These are phyloP conservation scores for Microcaecilia unicolor DNA, from an alignment of 2,797 vertebrate genomes.

Conservation along the genomic window DNA sequence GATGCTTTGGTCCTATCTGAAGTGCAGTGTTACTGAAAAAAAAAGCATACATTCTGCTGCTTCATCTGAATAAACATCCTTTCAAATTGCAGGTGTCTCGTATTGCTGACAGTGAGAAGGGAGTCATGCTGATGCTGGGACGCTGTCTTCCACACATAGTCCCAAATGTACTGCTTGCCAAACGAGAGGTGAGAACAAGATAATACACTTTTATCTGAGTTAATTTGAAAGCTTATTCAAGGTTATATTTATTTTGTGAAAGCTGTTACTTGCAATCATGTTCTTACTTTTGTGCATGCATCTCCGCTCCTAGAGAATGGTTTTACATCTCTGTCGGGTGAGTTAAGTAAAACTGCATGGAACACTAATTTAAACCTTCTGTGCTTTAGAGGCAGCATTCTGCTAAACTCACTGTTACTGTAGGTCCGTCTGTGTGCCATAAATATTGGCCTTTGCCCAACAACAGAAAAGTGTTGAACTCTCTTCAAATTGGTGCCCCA, in stretches of 20 bases:
- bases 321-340: constrained; percentile 96
- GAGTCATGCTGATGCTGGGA: constrained; percentile 95
- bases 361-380: constrained; percentile 38
- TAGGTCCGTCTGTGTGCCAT: constrained; percentile 41
- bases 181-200: constrained; percentile 84
- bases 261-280: constrained; percentile 70
- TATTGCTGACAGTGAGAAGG: constrained; percentile 92
- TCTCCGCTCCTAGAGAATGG: constrained; percentile 96
- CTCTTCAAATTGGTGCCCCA: too few species aligned
- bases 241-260: constrained; percentile 4
- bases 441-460: background rate
- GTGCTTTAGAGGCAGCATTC: constrained; percentile 39
- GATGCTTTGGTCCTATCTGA: too few species aligned
- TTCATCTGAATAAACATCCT: too few species aligned
- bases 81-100: constrained; percentile 75
- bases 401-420: constrained; percentile 44
- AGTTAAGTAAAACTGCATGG: constrained; percentile 68
- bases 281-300: constrained; percentile 91
- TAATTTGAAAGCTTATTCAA: too few species aligned
- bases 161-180: constrained; percentile 93
- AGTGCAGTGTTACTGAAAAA: too few species aligned
- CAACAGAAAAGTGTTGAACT: too few species aligned
- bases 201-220: background rate
- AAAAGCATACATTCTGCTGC: too few species aligned
- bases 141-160: constrained; percentile 97